A percentile compares a stretch with the other conserved stretches of the same genome.
Evolutionary conservation across 2,888 invertebrate genomes (phyloP).

Genomic region (Hemicrepidius hirtus): DNA sequence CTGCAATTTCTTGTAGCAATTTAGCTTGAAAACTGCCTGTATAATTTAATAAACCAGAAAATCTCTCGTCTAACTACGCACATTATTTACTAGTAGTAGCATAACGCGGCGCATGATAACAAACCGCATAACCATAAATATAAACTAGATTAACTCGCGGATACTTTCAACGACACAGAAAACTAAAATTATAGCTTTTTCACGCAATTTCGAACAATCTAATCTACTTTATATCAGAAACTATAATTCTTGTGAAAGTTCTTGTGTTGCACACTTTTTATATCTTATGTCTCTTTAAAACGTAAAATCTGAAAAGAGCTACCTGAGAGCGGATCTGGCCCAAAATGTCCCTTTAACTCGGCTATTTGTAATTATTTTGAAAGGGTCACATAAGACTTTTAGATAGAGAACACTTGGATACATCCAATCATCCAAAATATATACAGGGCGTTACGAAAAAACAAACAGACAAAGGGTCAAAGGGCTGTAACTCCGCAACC

Average conservation of each 20-base stretch:
- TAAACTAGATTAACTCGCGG: constrained; percentile 37
- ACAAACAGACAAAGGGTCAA: too few species aligned
- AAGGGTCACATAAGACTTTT: too few species aligned
- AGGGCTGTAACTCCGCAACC: too few species aligned
- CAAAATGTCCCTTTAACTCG: too few species aligned
- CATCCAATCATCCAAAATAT: too few species aligned
- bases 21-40: constrained; percentile 23
- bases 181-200: constrained; percentile 41
- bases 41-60: constrained; percentile 39
- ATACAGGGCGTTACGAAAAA: too few species aligned
- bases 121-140: constrained; percentile 24
- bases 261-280: too few species aligned
- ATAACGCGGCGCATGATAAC: constrained; percentile 20
- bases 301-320: too few species aligned
- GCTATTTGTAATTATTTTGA: too few species aligned
- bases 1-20: constrained; percentile 23
- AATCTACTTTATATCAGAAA: constrained; percentile 34
- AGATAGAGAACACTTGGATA: too few species aligned
- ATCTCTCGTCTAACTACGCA: constrained; percentile 20
- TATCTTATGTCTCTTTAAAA: too few species aligned
- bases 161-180: constrained; percentile 44
- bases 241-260: constrained; percentile 40
- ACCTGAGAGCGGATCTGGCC: too few species aligned
- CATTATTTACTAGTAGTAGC: constrained; percentile 22
- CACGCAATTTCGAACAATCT: constrained; percentile 38